phyloP scores from a whole-genome alignment of 2,888 invertebrate species.

The Arge pagana region DNA sequence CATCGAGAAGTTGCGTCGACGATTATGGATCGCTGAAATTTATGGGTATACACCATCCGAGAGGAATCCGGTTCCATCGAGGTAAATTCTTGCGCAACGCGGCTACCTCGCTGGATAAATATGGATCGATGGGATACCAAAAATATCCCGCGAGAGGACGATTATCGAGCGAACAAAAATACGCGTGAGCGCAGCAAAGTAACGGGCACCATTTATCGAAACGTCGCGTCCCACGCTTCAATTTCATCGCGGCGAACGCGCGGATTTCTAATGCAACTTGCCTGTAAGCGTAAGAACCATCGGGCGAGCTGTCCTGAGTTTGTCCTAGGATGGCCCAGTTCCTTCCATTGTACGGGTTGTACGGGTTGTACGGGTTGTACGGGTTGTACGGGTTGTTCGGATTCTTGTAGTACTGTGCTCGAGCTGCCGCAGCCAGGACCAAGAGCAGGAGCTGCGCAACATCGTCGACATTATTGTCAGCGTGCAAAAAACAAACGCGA shows the following conservation, averaged over 20 bases:
- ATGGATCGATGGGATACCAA: background rate
- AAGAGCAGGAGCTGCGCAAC: slow-evolving; percentile 36
- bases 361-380: slow-evolving; percentile 35
- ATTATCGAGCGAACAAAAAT: slow-evolving; percentile 19
- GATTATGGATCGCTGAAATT: slow-evolving; percentile 15
- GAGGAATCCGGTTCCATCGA: too few relatives aligned
- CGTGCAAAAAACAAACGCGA: background rate
- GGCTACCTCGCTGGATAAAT: too few relatives aligned
- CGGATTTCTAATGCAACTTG: slow-evolving; percentile 35
- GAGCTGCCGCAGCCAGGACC: slow-evolving; percentile 36
- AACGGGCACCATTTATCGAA: slow-evolving; percentile 25
- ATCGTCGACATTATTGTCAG: background rate
- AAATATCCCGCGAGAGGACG: slow-evolving; percentile 21
- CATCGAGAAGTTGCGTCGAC: slow-evolving; percentile 4
- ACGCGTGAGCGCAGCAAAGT: slow-evolving; percentile 27
- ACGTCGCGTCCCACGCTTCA: too few relatives aligned
- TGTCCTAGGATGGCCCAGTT: slow-evolving; percentile 52
- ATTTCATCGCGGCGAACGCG: too few relatives aligned
- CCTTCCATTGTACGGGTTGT: slow-evolving; percentile 44
- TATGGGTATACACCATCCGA: too few relatives aligned
- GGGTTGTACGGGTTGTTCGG: slow-evolving; percentile 37
- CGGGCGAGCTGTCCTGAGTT: slow-evolving; percentile 48
- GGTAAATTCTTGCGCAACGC: too few relatives aligned
- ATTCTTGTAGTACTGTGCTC: slow-evolving; percentile 39
- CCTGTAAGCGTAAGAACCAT: slow-evolving; percentile 55